These are phyloP conservation scores for Otolemur crassicaudatus DNA, from an alignment of 2,797 vertebrate genomes.

Conservation along the genomic window DNA sequence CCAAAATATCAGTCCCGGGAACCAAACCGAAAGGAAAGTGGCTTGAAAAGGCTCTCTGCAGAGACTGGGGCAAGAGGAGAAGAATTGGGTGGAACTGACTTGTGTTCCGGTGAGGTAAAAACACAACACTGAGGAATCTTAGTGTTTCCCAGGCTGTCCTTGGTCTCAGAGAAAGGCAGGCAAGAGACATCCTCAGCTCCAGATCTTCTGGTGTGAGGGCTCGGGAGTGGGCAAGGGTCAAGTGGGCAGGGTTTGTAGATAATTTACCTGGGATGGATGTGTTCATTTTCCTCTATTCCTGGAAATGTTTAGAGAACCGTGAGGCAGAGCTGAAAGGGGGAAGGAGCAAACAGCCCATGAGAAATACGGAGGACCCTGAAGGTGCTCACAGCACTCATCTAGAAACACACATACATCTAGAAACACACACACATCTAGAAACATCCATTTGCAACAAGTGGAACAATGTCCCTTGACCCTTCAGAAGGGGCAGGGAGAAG, in stretches of 20 bases:
- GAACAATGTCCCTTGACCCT: background rate
- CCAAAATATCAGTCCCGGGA: background rate
- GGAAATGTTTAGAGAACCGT: background rate
- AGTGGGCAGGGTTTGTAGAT: background rate
- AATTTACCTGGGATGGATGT: background rate
- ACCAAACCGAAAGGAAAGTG: background rate
- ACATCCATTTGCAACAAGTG: background rate
- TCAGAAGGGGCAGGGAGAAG: background rate
- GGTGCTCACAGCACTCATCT: background rate
- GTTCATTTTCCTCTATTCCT: slow-evolving; percentile 21
- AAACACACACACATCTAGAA: background rate
- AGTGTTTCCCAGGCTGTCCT: background rate
- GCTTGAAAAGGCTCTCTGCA: background rate
- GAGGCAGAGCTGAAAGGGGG: background rate
- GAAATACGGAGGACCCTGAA: background rate
- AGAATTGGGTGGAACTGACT: too few species aligned
- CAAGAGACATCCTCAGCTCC: background rate
- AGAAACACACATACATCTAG: background rate
- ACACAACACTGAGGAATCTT: background rate
- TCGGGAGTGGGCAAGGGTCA: background rate
- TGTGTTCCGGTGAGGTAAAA: background rate
- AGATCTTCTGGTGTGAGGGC: background rate
- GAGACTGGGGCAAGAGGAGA: background rate
- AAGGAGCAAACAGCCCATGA: background rate
- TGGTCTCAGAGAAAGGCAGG: background rate